Evolutionary conservation across 2,888 invertebrate species (phyloP), one percentile per base, ranked within the genome.

Genomic region (Lepidocyrtinus sp.): DNA sequence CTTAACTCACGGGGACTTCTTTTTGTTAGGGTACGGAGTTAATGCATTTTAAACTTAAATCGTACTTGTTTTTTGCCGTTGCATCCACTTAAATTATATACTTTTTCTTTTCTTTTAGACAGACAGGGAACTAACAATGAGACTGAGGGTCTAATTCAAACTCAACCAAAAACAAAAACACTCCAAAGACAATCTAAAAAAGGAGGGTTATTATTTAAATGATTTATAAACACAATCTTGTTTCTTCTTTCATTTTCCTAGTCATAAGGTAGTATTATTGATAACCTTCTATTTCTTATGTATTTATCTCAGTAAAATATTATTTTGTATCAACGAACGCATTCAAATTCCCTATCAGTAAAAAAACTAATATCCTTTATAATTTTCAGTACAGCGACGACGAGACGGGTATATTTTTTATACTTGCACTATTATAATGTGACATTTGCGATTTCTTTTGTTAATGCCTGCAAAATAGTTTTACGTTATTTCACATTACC

Each of bases 281-380:
- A n/a, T n/a, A n/a, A n/a, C n/a, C n/a, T n/a, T n/a, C n/a, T n/a
- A n/a, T n/a, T n/a, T n/a, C 22, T 62, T 62, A 45, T 63, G 15
- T 71, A 5, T 9, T 36, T 12, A 36, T 36, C 12, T 12, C 36
- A 36, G 36, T 36, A 36, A 36, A 36, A 36, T 36, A 36, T 36
- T 36, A 36, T 36, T 36, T 36, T 72, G 27, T 78, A 78, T 71
- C 71, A 78, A 78, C 78, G 72, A 78, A 78, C 78, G 78, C 78
- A 78, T 68, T 78, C 72, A 78, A 78, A 78, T 67, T 77, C 45
- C 78, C 78, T 78, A 78, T 72, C 78, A 78, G 78, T 78, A 78
- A 78, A 78, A 78, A 78, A 78, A 78, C 78, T 78, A 78, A 78
- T 78, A 78, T 78, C 78, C 72, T 78, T 78, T 36, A 67, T 78